Evolutionary conservation across 2,888 invertebrate genomes (phyloP).

Genomic region (Rhyacophila evoluta): DNA sequence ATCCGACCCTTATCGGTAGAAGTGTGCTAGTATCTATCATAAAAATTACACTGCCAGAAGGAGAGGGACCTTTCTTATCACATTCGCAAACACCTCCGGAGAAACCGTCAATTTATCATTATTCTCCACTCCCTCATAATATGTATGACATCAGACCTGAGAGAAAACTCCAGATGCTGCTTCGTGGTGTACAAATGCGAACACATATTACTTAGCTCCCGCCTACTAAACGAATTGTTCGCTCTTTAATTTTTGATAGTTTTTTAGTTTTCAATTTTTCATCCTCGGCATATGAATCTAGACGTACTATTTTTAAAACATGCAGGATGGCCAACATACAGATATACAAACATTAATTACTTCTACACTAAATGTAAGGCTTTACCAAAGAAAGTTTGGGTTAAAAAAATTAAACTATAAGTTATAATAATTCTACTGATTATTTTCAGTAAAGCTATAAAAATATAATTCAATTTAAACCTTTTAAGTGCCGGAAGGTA

Average conservation of each 20-base stretch:
- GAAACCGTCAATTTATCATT: constrained; percentile 45
- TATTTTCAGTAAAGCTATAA: too few species aligned
- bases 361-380: too few species aligned
- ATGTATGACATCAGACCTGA: constrained; percentile 26
- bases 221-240: neutral
- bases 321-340: too few species aligned
- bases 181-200: constrained; percentile 26
- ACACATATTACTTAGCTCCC: constrained; percentile 11
- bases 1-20: constrained; percentile 35
- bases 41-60: constrained; percentile 38
- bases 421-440: too few species aligned
- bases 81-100: constrained; percentile 39
- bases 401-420: too few species aligned
- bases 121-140: constrained; percentile 23
- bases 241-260: constrained; percentile 2
- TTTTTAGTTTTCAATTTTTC: too few species aligned
- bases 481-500: too few species aligned
- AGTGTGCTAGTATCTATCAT: constrained; percentile 39
- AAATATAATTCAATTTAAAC: too few species aligned
- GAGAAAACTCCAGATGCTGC: constrained; percentile 21
- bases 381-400: too few species aligned
- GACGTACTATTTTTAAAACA: too few species aligned
- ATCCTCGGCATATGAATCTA: too few species aligned
- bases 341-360: too few species aligned
- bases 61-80: constrained; percentile 41